Conservation (phyloP, 2,113 vertebrate genomes). For the Alouatta palliata region DNA sequence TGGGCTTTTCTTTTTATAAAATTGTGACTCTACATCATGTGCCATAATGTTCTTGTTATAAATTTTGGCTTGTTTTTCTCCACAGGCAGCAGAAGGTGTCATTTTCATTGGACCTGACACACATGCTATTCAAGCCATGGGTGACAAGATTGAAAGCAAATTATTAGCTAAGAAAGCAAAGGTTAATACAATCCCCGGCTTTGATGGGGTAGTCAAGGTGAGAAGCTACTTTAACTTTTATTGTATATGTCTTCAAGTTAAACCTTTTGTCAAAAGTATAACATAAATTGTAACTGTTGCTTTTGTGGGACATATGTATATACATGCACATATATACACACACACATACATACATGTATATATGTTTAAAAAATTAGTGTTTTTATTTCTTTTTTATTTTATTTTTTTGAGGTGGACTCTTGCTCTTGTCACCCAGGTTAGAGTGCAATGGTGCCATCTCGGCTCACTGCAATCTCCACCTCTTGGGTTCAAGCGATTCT, state of each 20-base stretch:
- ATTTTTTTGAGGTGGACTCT: no score
- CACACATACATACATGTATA: no score
- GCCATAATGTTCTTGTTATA: constrained; percentile 82
- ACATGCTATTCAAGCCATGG: constrained; percentile 94
- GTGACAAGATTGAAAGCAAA: constrained; percentile 99
- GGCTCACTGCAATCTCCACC: no score
- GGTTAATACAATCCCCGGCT: constrained; percentile 98
- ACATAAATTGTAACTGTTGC: constrained; percentile 51
- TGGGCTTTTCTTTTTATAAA: constrained; percentile 40
- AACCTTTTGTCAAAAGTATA: constrained; percentile 42
- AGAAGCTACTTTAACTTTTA: constrained; percentile 75
- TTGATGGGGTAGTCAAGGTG: constrained; percentile 98
- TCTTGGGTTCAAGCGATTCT: no score
- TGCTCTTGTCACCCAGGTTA: no score
- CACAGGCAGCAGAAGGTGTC: constrained; percentile 92
- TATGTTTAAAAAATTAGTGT: background rate
- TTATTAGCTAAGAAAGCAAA: constrained; percentile 96
- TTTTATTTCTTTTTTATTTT: no score
- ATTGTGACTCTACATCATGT: constrained; percentile 70
- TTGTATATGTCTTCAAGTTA: constrained; percentile 30
- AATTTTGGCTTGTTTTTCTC: constrained; percentile 90
- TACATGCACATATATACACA: no score
- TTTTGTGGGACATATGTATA: background rate
- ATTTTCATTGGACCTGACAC: constrained; percentile 96
- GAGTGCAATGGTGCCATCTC: no score